Evolutionary conservation across 2,888 invertebrate genomes (phyloP).

Genomic region (Hesperia comma): DNA sequence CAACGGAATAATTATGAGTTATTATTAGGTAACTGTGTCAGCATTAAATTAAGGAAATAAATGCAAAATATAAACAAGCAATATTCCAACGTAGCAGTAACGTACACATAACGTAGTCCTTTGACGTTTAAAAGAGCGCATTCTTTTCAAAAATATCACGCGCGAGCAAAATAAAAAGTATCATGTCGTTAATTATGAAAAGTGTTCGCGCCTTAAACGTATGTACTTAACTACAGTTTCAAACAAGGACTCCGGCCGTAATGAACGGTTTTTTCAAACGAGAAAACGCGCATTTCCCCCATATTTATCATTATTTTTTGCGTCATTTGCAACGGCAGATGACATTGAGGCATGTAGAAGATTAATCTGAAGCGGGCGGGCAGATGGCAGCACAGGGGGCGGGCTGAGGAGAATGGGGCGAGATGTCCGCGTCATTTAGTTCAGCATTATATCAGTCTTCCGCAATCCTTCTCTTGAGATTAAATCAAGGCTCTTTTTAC

Average conservation of each 20-base stretch:
- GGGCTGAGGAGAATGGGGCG: constrained; percentile 42
- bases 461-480: constrained; percentile 59
- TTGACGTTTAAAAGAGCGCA: not conserved
- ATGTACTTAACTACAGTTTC: constrained; percentile 22
- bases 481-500: constrained; percentile 68
- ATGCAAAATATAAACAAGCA: not conserved
- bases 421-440: constrained; percentile 69
- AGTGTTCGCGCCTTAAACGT: constrained; percentile 20
- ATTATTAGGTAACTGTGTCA: not conserved
- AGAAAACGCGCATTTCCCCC: constrained; percentile 39
- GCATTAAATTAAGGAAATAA: not conserved
- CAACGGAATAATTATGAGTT: no score
- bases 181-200: constrained; percentile 17
- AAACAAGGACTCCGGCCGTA: constrained; percentile 30
- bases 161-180: constrained; percentile 9
- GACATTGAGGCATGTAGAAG: constrained; percentile 74
- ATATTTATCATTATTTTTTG: constrained; percentile 70
- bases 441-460: constrained; percentile 69
- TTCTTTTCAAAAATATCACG: not conserved
- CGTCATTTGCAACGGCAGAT: constrained; percentile 70
- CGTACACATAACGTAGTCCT: not conserved
- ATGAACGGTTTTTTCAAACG: constrained; percentile 36
- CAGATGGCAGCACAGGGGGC: constrained; percentile 42
- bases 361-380: constrained; percentile 63
- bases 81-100: not conserved